Conservation (phyloP, 1,140 invertebrate genomes). For the Arctopsyche grandis region DNA sequence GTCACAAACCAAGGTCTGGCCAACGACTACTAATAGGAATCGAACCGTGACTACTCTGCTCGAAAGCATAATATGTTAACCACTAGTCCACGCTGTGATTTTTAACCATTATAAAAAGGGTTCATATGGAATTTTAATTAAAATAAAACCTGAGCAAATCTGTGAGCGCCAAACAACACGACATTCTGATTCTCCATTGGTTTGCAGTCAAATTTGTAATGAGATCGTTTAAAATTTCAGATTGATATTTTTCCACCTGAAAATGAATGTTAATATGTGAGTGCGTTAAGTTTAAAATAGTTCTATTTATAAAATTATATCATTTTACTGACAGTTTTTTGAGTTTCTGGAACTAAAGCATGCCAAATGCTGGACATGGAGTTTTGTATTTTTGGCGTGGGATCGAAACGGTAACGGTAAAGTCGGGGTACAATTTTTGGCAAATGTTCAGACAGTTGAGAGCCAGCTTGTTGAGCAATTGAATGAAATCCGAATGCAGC, state of each 20-base stretch:
- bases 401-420: slow-evolving; percentile 91
- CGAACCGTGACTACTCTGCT: too few relatives aligned
- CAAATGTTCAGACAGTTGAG: slow-evolving; percentile 83
- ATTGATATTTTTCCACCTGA: slow-evolving; percentile 87
- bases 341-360: slow-evolving; percentile 85
- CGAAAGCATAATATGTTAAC: too few relatives aligned
- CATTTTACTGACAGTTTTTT: slow-evolving; percentile 73
- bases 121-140: background rate
- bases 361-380: slow-evolving; percentile 94
- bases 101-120: too few relatives aligned
- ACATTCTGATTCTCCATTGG: slow-evolving; percentile 90
- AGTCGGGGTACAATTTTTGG: slow-evolving; percentile 88
- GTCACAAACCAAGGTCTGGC: too few relatives aligned
- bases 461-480: slow-evolving; percentile 81
- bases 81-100: too few relatives aligned
- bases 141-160: slow-evolving; percentile 75
- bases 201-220: slow-evolving; percentile 82
- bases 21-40: too few relatives aligned
- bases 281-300: slow-evolving; percentile 15
- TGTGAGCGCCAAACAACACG: slow-evolving; percentile 86
- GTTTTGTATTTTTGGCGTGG: slow-evolving; percentile 88
- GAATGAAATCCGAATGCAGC: slow-evolving; percentile 92
- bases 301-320: slow-evolving; percentile 1
- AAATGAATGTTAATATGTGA: slow-evolving; percentile 50
- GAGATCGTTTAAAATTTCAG: slow-evolving; percentile 86